phyloP scores from a whole-genome alignment of 2,888 invertebrate genomes.

The Cephus rjabovi region DNA sequence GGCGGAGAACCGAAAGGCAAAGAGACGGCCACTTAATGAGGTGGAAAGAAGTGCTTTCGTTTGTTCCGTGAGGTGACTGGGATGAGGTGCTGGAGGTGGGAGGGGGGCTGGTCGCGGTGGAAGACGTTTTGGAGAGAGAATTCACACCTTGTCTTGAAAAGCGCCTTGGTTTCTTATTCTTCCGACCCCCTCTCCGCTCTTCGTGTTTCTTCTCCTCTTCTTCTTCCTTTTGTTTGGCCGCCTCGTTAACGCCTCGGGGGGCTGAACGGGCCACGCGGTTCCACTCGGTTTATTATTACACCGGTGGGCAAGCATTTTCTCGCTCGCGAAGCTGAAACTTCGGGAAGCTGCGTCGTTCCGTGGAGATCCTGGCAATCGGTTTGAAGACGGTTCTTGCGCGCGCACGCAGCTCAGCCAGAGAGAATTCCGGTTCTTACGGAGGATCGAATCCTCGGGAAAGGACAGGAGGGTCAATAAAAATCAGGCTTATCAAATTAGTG shows the following conservation, averaged over 20 bases:
- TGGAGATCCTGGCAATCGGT: no score
- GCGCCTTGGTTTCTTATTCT: slow-evolving; percentile 36
- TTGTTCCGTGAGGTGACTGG: slow-evolving; percentile 14
- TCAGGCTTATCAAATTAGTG: slow-evolving; percentile 14
- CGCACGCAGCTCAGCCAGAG: neutral
- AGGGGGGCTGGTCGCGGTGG: neutral
- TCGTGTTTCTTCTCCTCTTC: slow-evolving; percentile 22
- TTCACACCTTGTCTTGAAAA: slow-evolving; percentile 49
- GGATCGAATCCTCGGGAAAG: neutral
- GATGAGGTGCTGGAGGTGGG: neutral
- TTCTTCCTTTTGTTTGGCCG: slow-evolving; percentile 46
- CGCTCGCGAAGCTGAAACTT: neutral
- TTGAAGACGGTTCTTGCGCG: neutral
- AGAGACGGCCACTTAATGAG: slow-evolving; percentile 45
- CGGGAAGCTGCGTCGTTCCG: no score
- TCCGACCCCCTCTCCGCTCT: slow-evolving; percentile 8
- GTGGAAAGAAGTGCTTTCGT: slow-evolving; percentile 37
- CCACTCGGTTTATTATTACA: neutral
- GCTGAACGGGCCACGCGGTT: neutral
- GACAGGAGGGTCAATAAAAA: neutral
- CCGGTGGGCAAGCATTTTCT: neutral
- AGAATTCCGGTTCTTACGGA: slow-evolving; percentile 1
- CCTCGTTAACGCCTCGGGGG: slow-evolving; percentile 55
- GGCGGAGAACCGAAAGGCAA: no score
- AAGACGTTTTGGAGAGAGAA: slow-evolving; percentile 33